Percentiles rank a stretch among this genome's conserved stretches.
Evolutionary conservation across 2,113 vertebrate genomes (phyloP).

Genomic region (Rhea pennata): DNA sequence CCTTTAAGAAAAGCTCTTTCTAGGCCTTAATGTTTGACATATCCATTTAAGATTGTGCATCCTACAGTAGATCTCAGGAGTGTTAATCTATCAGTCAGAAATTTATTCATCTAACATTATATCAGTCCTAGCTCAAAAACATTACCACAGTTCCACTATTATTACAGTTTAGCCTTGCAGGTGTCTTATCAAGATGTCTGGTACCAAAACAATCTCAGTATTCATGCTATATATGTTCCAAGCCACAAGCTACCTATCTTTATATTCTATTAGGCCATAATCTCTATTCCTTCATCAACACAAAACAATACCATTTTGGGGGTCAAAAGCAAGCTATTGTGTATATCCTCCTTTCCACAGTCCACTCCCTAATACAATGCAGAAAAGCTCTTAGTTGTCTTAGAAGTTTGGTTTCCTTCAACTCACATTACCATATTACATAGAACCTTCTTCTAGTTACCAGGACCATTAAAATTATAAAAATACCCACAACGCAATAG

Average conservation of each 20-base stretch:
- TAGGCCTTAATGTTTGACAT: background rate
- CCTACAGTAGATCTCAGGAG: background rate
- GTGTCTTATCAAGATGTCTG: background rate
- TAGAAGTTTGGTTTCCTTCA: background rate
- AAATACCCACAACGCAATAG: background rate
- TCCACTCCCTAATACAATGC: background rate
- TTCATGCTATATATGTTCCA: background rate
- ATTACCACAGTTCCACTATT: conserved; percentile 42
- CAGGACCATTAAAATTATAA: background rate
- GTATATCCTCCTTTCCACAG: background rate
- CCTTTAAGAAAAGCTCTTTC: background rate
- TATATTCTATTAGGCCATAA: background rate
- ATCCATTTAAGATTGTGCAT: background rate
- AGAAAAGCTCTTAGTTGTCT: background rate
- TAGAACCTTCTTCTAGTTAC: background rate
- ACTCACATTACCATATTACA: background rate
- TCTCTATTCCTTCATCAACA: background rate
- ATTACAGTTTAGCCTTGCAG: conserved; percentile 8
- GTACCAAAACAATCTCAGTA: background rate
- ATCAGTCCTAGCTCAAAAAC: background rate
- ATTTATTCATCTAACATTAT: background rate
- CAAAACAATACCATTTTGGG: background rate
- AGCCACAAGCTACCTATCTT: background rate
- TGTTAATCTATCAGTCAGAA: background rate
- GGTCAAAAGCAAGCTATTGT: background rate